Conservation (phyloP, 2,888 invertebrate genomes). For the Amphipoea oculea region DNA sequence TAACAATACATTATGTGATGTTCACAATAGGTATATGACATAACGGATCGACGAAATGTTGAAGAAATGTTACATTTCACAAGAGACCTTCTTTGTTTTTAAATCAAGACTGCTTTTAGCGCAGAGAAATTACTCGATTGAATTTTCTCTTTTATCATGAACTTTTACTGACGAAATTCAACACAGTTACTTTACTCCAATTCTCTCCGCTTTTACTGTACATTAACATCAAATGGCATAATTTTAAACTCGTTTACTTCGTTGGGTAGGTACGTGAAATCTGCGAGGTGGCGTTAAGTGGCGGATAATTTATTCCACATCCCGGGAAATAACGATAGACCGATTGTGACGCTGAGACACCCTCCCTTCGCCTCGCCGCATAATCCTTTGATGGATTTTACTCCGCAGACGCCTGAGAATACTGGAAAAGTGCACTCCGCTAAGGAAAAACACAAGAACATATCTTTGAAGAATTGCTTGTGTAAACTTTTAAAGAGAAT, state of each 20-base stretch:
- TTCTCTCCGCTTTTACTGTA: constrained; percentile 42
- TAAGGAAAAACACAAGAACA: constrained; percentile 74
- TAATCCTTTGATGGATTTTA: constrained; percentile 90
- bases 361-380: constrained; percentile 67
- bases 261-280: constrained; percentile 72
- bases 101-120: constrained; percentile 12
- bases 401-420: constrained; percentile 77
- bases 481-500: constrained; percentile 44
- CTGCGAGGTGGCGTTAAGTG: constrained; percentile 81
- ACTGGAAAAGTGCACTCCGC: constrained; percentile 84
- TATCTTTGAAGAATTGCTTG: constrained; percentile 50
- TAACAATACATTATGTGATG: constrained; percentile 29
- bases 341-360: constrained; percentile 82
- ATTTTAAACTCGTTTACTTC: constrained; percentile 60
- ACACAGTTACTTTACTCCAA: constrained; percentile 43
- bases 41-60: constrained; percentile 30
- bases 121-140: constrained; percentile 24
- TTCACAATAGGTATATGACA: constrained; percentile 28
- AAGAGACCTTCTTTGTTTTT: constrained; percentile 31
- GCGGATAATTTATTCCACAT: constrained; percentile 88
- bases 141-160: constrained; percentile 35
- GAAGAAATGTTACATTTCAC: constrained; percentile 30
- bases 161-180: constrained; percentile 33
- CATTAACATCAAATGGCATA: constrained; percentile 47
- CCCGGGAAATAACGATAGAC: constrained; percentile 83